phyloP scores from a whole-genome alignment of 2,797 vertebrate genomes.

The Fringilla coelebs region DNA sequence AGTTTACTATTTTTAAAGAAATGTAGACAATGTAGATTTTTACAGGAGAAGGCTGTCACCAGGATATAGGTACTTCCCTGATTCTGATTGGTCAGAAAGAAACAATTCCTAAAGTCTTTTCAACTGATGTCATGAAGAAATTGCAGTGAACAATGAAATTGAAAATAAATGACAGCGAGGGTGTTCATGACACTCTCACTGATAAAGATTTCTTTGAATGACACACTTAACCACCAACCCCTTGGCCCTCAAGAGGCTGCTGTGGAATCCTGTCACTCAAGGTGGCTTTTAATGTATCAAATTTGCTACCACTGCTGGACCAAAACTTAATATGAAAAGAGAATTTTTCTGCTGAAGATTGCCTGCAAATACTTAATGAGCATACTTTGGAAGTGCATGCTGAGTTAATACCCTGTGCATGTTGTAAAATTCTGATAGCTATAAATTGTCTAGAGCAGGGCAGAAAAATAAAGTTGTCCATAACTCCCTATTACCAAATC shows the following conservation, averaged over 20 bases:
- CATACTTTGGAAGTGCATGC: not conserved
- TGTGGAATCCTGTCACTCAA: not conserved
- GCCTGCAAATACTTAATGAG: not conserved
- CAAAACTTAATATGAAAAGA: not conserved
- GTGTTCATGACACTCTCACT: not conserved
- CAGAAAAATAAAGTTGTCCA: not conserved
- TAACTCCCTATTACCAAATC: not conserved
- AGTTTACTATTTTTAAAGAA: not conserved
- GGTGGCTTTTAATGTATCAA: not conserved
- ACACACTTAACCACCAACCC: not conserved
- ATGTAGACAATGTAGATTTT: not conserved
- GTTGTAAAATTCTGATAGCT: not conserved
- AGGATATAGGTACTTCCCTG: not conserved
- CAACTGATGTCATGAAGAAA: not conserved
- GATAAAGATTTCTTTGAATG: not conserved
- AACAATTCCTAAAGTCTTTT: not conserved
- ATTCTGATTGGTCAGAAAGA: not conserved
- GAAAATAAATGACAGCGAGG: not conserved
- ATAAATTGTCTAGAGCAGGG: slow-evolving; percentile 16
- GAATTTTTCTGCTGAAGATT: not conserved
- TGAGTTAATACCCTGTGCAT: slow-evolving; percentile 11
- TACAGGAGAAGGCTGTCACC: not conserved
- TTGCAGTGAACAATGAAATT: not conserved
- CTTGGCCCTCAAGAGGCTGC: not conserved
- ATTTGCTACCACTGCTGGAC: not conserved